Percentiles rank a stretch among this genome's conserved stretches.
Evolutionary conservation across 2,797 vertebrate species (phyloP).

Genomic region (Aplochiton taeniatus): DNA sequence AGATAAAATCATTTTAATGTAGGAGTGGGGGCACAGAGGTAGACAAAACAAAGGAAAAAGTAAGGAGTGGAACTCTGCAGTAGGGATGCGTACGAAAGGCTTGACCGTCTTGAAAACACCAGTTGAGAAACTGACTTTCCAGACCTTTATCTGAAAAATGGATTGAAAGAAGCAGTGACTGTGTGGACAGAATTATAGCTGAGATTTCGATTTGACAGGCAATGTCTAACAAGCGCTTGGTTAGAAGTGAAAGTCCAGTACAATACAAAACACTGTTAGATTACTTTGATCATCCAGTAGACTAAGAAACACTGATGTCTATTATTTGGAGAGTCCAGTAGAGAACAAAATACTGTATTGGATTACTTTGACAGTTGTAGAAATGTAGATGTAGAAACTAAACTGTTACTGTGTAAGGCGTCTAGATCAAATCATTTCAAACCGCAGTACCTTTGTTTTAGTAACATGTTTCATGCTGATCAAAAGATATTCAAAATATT

Average conservation of each 20-base stretch:
- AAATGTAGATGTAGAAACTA: no score
- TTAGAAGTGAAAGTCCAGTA: neutral
- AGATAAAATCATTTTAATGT: neutral
- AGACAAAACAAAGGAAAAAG: slow-evolving; percentile 13
- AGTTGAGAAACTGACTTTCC: slow-evolving; percentile 21
- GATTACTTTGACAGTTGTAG: no score
- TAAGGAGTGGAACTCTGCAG: slow-evolving; percentile 4
- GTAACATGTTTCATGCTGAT: no score
- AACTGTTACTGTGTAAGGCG: no score
- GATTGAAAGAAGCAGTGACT: slow-evolving; percentile 9
- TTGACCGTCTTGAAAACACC: slow-evolving; percentile 17
- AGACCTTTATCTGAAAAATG: slow-evolving; percentile 50
- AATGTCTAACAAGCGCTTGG: neutral
- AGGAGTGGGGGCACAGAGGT: slow-evolving; percentile 5
- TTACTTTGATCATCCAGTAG: no score
- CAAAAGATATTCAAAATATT: neutral
- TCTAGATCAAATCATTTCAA: no score
- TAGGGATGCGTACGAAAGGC: no score
- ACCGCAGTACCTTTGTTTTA: no score
- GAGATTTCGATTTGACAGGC: slow-evolving; percentile 10
- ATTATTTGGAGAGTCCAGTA: no score
- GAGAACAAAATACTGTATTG: no score
- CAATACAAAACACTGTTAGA: no score
- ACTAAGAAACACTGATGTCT: no score
- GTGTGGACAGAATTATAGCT: slow-evolving; percentile 1